phyloP scores from a whole-genome alignment of 2,888 invertebrate species.

The Gymnosoma rotundatum region DNA sequence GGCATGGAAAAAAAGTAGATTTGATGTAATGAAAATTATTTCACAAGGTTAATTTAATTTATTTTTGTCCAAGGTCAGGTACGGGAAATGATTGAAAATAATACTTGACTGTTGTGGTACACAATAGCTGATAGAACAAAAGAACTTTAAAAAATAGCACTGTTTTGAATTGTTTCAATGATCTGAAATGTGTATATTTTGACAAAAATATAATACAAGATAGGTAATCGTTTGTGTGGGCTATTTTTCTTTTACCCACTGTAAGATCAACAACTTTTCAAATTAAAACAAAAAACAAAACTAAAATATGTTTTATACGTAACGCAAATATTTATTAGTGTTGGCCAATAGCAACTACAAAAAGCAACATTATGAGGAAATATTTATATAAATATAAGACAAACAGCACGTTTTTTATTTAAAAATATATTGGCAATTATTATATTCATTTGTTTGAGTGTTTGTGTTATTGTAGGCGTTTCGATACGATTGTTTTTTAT shows the following conservation, averaged over 20 bases:
- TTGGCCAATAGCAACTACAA: neutral
- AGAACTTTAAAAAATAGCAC: neutral
- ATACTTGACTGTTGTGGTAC: neutral
- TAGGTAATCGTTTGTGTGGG: neutral
- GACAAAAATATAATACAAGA: neutral
- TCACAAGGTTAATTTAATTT: constrained; percentile 54
- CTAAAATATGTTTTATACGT: constrained; percentile 1
- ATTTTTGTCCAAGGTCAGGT: constrained; percentile 52
- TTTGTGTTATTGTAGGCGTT: neutral
- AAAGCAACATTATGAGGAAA: neutral
- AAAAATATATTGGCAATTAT: neutral
- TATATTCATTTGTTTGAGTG: neutral
- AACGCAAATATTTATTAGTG: neutral
- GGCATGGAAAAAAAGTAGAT: constrained; percentile 1
- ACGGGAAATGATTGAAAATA: constrained; percentile 42
- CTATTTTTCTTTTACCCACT: neutral
- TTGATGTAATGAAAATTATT: too few species aligned
- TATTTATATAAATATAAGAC: constrained; percentile 32
- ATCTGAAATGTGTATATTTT: neutral
- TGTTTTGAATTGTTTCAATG: neutral
- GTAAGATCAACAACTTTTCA: neutral
- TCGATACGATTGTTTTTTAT: neutral
- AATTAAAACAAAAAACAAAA: constrained; percentile 1
- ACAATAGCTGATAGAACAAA: neutral
- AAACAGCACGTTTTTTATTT: constrained; percentile 32